Percentiles rank a stretch among this genome's conserved stretches.
These are phyloP conservation scores for Bhutanitis thaidina DNA, from an alignment of 2,888 invertebrate species.

Conservation along the genomic window DNA sequence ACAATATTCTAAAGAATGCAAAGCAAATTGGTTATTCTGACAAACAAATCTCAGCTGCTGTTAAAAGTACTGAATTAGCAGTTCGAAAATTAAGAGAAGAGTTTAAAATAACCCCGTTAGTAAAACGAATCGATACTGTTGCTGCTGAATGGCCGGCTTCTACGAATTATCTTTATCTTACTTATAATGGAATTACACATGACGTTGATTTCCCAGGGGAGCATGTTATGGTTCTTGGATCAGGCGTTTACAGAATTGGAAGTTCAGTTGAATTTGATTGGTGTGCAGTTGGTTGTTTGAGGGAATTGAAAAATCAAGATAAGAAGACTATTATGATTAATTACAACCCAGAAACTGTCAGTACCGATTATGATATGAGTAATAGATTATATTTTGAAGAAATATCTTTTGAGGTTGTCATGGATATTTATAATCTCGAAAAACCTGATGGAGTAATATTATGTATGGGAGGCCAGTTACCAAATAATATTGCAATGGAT, in stretches of 20 bases:
- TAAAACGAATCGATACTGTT: conserved; percentile 99
- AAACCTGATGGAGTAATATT: conserved; percentile 96
- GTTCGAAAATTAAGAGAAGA: conserved; percentile 88
- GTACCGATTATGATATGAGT: conserved; percentile 99
- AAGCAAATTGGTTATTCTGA: conserved; percentile 98
- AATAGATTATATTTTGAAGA: conserved; percentile 99
- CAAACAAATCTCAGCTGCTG: conserved; percentile 93
- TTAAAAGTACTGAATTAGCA: conserved; percentile 92
- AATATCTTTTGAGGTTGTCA: conserved; percentile 98
- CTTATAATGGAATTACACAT: conserved; percentile 93
- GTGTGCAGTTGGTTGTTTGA: conserved; percentile 98
- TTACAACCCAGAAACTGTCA: conserved; percentile 99
- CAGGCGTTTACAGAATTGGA: conserved; percentile 98
- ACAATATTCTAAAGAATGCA: conserved; percentile 85
- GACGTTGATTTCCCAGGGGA: conserved; percentile 91
- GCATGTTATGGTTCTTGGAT: conserved; percentile 93
- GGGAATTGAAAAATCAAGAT: conserved; percentile 92
- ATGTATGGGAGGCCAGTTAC: conserved; percentile 98
- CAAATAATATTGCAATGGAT: conserved; percentile 99
- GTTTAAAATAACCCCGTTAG: conserved; percentile 88
- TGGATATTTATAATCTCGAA: conserved; percentile 98
- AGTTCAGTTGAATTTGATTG: conserved; percentile 99
- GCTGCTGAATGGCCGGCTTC: conserved; percentile 99
- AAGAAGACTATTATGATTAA: conserved; percentile 98
- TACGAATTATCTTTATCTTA: conserved; percentile 99